These are phyloP conservation scores for Albula goreensis DNA, from an alignment of 2,113 vertebrate species.

Conservation along the genomic window DNA sequence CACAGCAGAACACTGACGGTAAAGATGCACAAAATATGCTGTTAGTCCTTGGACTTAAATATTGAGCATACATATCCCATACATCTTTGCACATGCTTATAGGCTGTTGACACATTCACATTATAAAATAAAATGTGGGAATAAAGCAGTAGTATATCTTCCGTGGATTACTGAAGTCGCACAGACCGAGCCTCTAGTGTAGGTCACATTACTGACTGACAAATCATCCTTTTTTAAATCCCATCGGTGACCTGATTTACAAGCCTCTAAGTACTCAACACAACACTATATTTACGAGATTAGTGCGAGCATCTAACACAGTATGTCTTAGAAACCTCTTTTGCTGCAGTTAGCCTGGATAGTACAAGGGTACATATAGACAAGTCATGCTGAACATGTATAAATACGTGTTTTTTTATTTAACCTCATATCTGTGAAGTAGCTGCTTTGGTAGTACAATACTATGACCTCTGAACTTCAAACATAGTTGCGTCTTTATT, in stretches of 20 bases:
- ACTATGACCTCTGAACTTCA: neutral
- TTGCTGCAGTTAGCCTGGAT: neutral
- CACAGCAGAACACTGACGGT: no score
- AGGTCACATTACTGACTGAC: slow-evolving; percentile 14
- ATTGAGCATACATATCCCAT: neutral
- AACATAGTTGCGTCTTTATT: neutral
- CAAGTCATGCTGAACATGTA: no score
- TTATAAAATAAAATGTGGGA: neutral
- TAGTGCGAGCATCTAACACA: slow-evolving; percentile 2
- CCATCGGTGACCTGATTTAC: slow-evolving; percentile 29
- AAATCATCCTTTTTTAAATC: slow-evolving; percentile 28
- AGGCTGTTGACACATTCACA: neutral
- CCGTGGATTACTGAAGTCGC: neutral
- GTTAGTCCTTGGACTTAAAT: neutral
- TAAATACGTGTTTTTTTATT: neutral
- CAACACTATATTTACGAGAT: slow-evolving; percentile 9
- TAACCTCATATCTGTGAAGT: neutral
- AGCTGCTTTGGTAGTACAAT: neutral
- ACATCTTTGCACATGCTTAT: neutral
- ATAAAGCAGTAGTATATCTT: neutral
- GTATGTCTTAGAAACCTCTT: neutral
- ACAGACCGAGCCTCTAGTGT: neutral
- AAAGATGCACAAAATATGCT: no score
- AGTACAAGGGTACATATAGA: no score
- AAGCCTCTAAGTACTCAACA: slow-evolving; percentile 2